Base-by-base conservation (phyloP, 2,113 vertebrate species). In the Polypterus bichir region DNA sequence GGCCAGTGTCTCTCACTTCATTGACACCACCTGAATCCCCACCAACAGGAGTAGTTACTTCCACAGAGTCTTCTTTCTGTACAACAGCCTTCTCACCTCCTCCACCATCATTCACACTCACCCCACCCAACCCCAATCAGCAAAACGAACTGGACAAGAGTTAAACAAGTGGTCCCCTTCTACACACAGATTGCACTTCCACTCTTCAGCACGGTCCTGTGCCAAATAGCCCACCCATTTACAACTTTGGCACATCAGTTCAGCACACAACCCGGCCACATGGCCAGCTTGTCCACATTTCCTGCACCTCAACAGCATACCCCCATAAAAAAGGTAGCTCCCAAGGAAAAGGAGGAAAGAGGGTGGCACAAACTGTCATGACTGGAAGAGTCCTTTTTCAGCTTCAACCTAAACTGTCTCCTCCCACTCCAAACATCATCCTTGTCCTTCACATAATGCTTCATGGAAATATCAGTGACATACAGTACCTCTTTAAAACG, bases 211-310 rank as follows among this genome's bases (percentile, higher is more conserved):
- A 4, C 61, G 63, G 2, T 68, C 48, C 7, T 58, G 55, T 54
- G 59, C 68, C 46, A 7, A 2, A 7, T 71, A 62, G 2, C 66
- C 61, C 61, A 66, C 65, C 51, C 66, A 61, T 64, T 49, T 63
- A n/a, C 64, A 66, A 8, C 57, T 64, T 3, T 62, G 11, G 27
- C 63, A 70, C 1, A 67, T 11, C 1, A 45, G 6, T n/a, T 60
- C 44, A 1, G 59, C 44, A 46, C 65, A 67, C 1, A 63, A 62
- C 11, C 65, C 57, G 1, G 49, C 63, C 11, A 63, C n/a, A 5
- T 63, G 54, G 2, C 54, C 53, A n/a, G 44, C 9, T 9, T 56
- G 46, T 4, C 45, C 47, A 49, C 54, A 63, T n/a, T 55, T 57
- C 47, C 54, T 2, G 7, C 64, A 65, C 0, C 62, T 7, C 4